Conservation (phyloP, 2,888 invertebrate genomes). For the Spodoptera exigua region DNA sequence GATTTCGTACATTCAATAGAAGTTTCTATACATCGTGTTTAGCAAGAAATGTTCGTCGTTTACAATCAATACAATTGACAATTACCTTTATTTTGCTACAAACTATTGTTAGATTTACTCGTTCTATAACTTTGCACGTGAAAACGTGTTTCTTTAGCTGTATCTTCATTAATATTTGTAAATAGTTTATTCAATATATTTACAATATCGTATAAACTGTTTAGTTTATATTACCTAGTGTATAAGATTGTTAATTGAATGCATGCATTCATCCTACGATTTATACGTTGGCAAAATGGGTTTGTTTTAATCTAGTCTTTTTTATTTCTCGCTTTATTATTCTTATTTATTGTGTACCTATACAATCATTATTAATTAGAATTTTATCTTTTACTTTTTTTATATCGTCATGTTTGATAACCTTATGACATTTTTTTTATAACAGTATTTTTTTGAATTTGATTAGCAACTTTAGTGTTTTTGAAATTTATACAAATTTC, state of each 20-base stretch:
- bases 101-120: constrained; percentile 11
- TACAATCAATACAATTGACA: constrained; percentile 32
- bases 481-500: too few relatives aligned
- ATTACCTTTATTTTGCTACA: constrained; percentile 27
- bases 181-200: constrained; percentile 8
- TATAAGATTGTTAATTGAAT: constrained; percentile 13
- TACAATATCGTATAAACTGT: constrained; percentile 2
- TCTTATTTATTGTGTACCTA: background rate
- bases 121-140: constrained; percentile 10
- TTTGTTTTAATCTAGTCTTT: constrained; percentile 14
- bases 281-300: constrained; percentile 7
- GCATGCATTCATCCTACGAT: constrained; percentile 1
- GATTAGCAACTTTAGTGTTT: too few relatives aligned
- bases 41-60: constrained; percentile 8
- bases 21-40: constrained; percentile 8
- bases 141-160: constrained; percentile 15
- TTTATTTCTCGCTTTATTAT: background rate
- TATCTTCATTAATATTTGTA: constrained; percentile 15
- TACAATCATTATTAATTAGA: too few relatives aligned
- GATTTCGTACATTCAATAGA: background rate
- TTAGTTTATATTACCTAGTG: constrained; percentile 2
- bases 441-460: too few relatives aligned
- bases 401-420: too few relatives aligned
- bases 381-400: too few relatives aligned
- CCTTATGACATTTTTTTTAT: too few relatives aligned